Base-by-base conservation (phyloP, 2,113 vertebrate species). In the Pristiophorus japonicus region DNA sequence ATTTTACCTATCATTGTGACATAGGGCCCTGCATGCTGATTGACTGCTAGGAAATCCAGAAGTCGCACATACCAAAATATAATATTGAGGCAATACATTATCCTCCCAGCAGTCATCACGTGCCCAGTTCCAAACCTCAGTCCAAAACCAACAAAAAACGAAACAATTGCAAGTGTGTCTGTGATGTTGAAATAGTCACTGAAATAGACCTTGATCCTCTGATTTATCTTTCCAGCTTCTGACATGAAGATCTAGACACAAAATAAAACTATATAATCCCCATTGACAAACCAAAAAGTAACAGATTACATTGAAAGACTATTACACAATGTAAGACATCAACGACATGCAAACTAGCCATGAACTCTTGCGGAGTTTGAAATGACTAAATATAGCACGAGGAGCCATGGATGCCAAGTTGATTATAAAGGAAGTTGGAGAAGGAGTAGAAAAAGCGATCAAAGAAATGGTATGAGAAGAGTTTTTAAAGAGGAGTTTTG, bases 1-100 rank as follows among this genome's bases (percentile, higher is more conserved):
- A 99, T 99, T 98, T 99, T 99, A 96, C 98, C 99, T 96, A 99
- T 99, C 99, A 99, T 99, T 99, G 99, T 99, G 96, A 99, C 99
- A 5, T 99, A 99, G 11, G 99, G 99, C 91, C 99, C 99, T 96
- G 99, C 99, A 96, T 99, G 99, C 96, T 99, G 99, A 97, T 99
- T 99, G 96, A 99, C 99, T 95, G 99, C 98, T 96, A 99, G 97
- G 97, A 99, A 98, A 97, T 99, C 99, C 96, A 99, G 97, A 96
- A 99, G 98, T 96, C 99, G 97, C 97, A 99, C 99, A 96, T 99
- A 99, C 99, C 99, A 99, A 98, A 99, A 99, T 97, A 99, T 99
- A 96, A 99, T 99, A 97, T 99, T 99, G 95, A 99, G 98, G 97
- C 99, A 99, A 95, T 99, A 99, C 27, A 98, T 98, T 38, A 98